These are phyloP conservation scores for Portevinia maculata DNA, from an alignment of 2,888 invertebrate species.

Conservation along the genomic window DNA sequence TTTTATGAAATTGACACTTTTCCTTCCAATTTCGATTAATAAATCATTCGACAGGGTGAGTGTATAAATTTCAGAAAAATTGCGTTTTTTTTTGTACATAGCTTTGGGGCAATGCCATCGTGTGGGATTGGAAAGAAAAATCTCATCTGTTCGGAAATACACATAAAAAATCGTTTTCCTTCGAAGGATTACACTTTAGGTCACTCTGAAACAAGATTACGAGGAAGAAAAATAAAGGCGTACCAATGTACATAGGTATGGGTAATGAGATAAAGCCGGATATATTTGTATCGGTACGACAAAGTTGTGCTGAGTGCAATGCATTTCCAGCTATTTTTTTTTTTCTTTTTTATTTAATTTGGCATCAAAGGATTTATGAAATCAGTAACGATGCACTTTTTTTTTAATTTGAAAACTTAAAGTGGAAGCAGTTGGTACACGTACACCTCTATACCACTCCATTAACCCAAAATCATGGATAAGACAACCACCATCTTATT, in stretches of 20 bases:
- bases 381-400: neutral
- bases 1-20: conserved; percentile 76
- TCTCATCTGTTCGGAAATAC: conserved; percentile 60
- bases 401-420: neutral
- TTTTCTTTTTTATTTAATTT: conserved; percentile 17
- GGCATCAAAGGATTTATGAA: conserved; percentile 20
- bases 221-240: conserved; percentile 55
- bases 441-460: conserved; percentile 31
- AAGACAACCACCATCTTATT: conserved; percentile 45
- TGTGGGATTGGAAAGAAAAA: conserved; percentile 30
- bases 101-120: conserved; percentile 62
- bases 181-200: conserved; percentile 40
- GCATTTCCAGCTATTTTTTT: no score
- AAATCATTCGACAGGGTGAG: conserved; percentile 55
- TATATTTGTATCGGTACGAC: neutral
- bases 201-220: conserved; percentile 45
- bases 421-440: neutral
- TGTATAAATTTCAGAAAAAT: conserved; percentile 43
- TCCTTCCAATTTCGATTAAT: conserved; percentile 76
- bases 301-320: neutral
- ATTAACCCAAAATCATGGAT: conserved; percentile 45
- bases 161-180: conserved; percentile 41
- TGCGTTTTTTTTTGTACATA: conserved; percentile 41
- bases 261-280: conserved; percentile 44
- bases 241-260: no score